Evolutionary conservation across 2,797 vertebrate species (phyloP).

Genomic region (Moxostoma hubbsi): DNA sequence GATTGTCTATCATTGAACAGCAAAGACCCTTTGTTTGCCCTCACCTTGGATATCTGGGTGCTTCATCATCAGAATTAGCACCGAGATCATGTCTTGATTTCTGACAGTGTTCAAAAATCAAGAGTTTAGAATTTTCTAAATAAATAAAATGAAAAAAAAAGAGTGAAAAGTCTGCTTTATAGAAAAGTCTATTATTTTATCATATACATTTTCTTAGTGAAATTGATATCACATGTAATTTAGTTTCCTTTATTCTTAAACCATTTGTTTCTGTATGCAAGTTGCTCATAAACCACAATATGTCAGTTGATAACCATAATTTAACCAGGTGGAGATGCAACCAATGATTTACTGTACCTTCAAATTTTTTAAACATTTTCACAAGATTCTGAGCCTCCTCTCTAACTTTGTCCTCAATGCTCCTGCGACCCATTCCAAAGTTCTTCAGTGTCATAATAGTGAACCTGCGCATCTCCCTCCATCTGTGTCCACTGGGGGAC

Average conservation of each 20-base stretch:
- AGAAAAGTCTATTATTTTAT: no score
- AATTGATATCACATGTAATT: no score
- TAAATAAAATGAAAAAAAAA: neutral
- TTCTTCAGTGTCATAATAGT: slow-evolving; percentile 69
- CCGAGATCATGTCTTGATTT: neutral
- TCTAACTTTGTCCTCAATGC: slow-evolving; percentile 71
- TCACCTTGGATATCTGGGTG: slow-evolving; percentile 62
- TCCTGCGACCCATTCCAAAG: slow-evolving; percentile 76
- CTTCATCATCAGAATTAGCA: slow-evolving; percentile 64
- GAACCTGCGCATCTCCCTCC: slow-evolving; percentile 72
- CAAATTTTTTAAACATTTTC: slow-evolving; percentile 50
- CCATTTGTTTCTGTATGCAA: no score
- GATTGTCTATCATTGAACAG: neutral
- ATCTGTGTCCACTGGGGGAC: slow-evolving; percentile 70
- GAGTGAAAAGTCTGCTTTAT: no score
- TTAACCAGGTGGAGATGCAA: no score
- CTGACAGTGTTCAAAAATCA: no score
- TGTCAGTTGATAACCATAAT: no score
- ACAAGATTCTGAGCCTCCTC: slow-evolving; percentile 72
- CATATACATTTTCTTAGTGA: no score
- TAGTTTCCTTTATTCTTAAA: no score
- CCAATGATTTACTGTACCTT: no score
- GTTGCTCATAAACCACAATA: no score
- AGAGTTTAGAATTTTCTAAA: neutral
- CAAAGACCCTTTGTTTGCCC: neutral